Evolutionary conservation across 2,888 invertebrate genomes (phyloP).

Genomic region (Abrostola tripartita): DNA sequence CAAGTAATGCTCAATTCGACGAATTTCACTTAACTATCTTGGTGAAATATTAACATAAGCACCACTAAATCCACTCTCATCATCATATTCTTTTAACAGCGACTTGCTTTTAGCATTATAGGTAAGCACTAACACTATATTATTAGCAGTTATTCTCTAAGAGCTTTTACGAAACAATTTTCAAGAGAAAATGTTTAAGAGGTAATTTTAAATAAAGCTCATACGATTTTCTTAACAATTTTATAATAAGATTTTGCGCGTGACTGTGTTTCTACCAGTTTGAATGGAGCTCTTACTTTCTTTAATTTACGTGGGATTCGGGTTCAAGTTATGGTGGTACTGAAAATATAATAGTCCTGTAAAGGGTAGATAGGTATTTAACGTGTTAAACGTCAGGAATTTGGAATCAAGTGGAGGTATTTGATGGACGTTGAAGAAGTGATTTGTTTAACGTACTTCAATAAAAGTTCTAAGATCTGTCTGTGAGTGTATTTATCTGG

Average conservation of each 20-base stretch:
- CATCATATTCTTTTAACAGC: constrained; percentile 1
- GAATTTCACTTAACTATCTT: background rate
- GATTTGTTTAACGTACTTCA: background rate
- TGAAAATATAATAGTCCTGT: background rate
- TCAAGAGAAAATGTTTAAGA: constrained; percentile 19
- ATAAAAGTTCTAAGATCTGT: background rate
- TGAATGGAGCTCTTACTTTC: constrained; percentile 2
- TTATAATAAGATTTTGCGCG: constrained; percentile 24
- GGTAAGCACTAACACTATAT: constrained; percentile 10
- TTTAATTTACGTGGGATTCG: fast-evolving
- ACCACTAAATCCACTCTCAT: background rate
- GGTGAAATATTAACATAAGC: background rate
- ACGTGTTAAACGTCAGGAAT: constrained; percentile 27
- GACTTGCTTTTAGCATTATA: constrained; percentile 10
- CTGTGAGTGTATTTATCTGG: background rate
- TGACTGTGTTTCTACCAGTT: background rate
- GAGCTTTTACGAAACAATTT: constrained; percentile 29
- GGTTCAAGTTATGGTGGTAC: background rate
- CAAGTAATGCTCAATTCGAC: background rate
- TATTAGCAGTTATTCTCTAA: constrained; percentile 37
- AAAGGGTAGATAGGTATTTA: constrained; percentile 4
- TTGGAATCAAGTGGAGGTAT: constrained; percentile 2
- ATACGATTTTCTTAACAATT: constrained; percentile 36
- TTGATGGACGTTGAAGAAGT: background rate
- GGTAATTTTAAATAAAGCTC: constrained; percentile 33